These are phyloP conservation scores for Sphyrna mokarran DNA, from an alignment of 2,113 vertebrate species.

Conservation along the genomic window DNA sequence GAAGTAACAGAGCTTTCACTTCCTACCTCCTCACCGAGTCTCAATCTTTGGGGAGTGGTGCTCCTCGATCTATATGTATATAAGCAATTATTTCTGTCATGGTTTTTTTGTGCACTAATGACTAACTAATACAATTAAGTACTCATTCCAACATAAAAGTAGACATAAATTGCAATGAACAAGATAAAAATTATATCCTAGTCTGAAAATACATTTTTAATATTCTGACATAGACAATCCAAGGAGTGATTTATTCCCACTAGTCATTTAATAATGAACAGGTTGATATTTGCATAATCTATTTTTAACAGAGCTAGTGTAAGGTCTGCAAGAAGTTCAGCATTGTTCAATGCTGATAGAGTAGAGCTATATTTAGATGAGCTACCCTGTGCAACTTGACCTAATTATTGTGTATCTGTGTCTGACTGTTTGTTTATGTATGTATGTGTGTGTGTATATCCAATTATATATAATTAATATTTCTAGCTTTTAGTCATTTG, in stretches of 20 bases:
- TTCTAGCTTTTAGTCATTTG: not conserved
- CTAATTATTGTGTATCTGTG: not conserved
- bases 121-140: not conserved
- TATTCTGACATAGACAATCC: not conserved
- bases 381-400: not conserved
- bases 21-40: too few relatives aligned
- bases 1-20: not conserved
- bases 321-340: not conserved
- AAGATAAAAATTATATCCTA: not conserved
- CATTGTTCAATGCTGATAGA: not conserved
- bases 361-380: not conserved
- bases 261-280: not conserved
- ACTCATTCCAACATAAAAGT: not conserved
- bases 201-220: not conserved
- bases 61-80: not conserved
- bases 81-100: not conserved
- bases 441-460: not conserved
- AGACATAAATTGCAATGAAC: not conserved
- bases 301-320: conserved; percentile 12
- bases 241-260: not conserved
- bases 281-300: not conserved
- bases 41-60: not conserved
- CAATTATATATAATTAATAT: not conserved
- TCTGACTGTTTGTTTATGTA: too few relatives aligned
- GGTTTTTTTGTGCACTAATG: not conserved